These are phyloP conservation scores for Choreutis nemorana DNA, from an alignment of 2,888 invertebrate species.

Conservation along the genomic window DNA sequence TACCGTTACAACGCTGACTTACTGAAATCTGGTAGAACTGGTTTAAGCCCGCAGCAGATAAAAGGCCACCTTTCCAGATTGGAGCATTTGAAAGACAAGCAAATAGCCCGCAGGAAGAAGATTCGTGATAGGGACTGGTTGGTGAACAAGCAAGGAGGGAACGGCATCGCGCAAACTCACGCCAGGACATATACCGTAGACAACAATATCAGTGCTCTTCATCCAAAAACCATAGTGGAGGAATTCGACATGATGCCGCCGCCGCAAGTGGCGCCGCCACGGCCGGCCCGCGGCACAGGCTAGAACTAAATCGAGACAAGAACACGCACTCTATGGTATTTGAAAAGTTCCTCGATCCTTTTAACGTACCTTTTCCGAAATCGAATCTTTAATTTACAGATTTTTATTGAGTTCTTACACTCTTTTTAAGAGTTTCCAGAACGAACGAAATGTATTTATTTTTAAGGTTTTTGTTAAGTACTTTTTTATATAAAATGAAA, in stretches of 20 bases:
- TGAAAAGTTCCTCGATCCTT: no score
- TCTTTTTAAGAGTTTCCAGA: no score
- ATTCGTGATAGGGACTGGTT: conserved; percentile 40
- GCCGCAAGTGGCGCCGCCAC: conserved; percentile 21
- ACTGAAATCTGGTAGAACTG: conserved; percentile 45
- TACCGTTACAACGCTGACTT: conserved; percentile 46
- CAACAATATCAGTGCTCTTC: conserved; percentile 60
- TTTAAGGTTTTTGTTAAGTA: no score
- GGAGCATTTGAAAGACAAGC: conserved; percentile 45
- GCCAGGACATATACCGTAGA: conserved; percentile 62
- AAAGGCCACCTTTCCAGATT: conserved; percentile 43
- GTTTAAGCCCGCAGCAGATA: conserved; percentile 45
- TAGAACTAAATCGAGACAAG: conserved; percentile 16
- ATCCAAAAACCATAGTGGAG: conserved; percentile 68
- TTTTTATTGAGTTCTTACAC: no score
- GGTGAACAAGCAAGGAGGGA: conserved; percentile 35
- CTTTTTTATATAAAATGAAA: no score
- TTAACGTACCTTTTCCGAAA: no score
- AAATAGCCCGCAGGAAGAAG: conserved; percentile 37
- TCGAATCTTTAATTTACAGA: no score
- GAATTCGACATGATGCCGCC: conserved; percentile 51
- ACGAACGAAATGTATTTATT: no score
- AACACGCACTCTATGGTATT: no score
- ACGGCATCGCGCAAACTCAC: conserved; percentile 48
- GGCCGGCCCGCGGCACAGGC: conserved; percentile 22